A percentile compares a stretch with the other conserved stretches of the same genome.
These are phyloP conservation scores for Dendrolimus kikuchii DNA, from an alignment of 1,140 invertebrate genomes.

Conservation along the genomic window DNA sequence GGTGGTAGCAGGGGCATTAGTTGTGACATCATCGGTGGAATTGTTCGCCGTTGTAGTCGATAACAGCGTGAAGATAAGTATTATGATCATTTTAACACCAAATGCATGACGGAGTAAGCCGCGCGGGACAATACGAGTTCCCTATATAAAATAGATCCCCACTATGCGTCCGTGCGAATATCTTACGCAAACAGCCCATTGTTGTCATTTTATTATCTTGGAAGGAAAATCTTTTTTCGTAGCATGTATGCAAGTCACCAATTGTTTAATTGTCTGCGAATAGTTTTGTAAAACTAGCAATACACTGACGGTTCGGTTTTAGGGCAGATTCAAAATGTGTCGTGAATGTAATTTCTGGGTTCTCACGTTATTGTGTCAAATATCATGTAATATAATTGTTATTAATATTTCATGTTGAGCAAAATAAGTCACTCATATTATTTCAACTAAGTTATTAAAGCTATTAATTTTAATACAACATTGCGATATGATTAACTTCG, in stretches of 20 bases:
- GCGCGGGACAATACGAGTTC: constrained; percentile 35
- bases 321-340: not conserved
- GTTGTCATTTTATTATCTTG: constrained; percentile 70
- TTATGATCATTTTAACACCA: constrained; percentile 53
- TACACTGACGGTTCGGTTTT: constrained; percentile 23
- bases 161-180: constrained; percentile 57
- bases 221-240: constrained; percentile 70
- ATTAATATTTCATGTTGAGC: no score
- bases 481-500: no score
- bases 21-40: constrained; percentile 2
- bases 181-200: constrained; percentile 64
- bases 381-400: no score
- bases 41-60: constrained; percentile 68
- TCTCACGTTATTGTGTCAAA: no score
- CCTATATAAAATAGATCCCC: constrained; percentile 69
- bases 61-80: constrained; percentile 43
- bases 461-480: no score
- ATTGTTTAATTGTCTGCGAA: constrained; percentile 60
- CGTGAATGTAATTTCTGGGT: no score
- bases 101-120: constrained; percentile 58
- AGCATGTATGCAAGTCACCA: constrained; percentile 44
- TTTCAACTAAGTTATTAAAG: no score
- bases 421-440: no score
- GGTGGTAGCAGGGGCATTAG: constrained; percentile 33
- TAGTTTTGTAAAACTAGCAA: constrained; percentile 33